Conservation (phyloP, 1,140 invertebrate species). For the Tetramorium alpestre region DNA sequence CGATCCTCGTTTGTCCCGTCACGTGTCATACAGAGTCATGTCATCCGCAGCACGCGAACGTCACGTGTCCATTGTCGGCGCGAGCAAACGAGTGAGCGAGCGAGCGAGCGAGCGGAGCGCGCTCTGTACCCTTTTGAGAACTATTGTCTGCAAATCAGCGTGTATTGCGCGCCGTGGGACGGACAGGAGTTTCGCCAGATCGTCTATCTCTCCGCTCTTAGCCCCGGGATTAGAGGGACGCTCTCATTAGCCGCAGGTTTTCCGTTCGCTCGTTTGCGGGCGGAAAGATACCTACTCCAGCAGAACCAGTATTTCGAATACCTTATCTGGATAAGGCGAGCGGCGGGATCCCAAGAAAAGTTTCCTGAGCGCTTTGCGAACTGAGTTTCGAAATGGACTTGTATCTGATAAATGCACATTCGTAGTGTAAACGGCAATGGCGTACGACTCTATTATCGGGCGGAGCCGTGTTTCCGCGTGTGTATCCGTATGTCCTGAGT, state of each 20-base stretch:
- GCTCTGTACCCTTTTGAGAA: conserved; percentile 70
- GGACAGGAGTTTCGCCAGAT: conserved; percentile 54
- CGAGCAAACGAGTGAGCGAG: conserved; percentile 38
- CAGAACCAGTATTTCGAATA: conserved; percentile 44
- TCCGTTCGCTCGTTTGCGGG: conserved; percentile 44
- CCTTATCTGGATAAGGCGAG: conserved; percentile 58
- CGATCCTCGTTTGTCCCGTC: conserved; percentile 72
- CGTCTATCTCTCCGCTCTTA: conserved; percentile 45
- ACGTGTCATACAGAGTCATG: conserved; percentile 73
- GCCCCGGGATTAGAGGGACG: conserved; percentile 40
- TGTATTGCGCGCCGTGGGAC: conserved; percentile 63
- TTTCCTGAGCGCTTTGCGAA: conserved; percentile 36
- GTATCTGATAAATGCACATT: conserved; percentile 59
- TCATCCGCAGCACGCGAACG: conserved; percentile 73
- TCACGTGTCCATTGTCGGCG: conserved; percentile 73
- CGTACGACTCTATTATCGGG: conserved; percentile 54
- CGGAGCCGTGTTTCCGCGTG: background rate
- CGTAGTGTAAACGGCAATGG: conserved; percentile 49
- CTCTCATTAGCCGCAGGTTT: conserved; percentile 64
- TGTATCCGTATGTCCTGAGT: conserved; percentile 11
- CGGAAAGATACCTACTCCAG: conserved; percentile 38
- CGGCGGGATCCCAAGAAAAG: conserved; percentile 30
- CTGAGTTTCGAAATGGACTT: conserved; percentile 54
- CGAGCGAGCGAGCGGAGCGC: background rate
- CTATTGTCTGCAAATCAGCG: conserved; percentile 77